phyloP scores from a whole-genome alignment of 2,113 vertebrate species.

The Scomber colias region DNA sequence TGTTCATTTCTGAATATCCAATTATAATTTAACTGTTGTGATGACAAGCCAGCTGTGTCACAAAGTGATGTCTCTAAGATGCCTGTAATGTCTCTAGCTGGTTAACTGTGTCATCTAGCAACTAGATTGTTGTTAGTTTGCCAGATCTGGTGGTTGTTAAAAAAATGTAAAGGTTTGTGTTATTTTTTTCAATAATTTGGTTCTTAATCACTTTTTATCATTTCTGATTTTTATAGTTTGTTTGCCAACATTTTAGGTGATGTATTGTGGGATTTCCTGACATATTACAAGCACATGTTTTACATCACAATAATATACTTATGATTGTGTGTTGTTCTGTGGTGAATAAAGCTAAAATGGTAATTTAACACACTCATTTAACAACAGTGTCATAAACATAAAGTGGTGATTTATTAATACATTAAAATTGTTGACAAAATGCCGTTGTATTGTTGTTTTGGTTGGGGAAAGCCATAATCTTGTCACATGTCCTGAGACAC shows the following conservation, averaged over 20 bases:
- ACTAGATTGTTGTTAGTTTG: neutral
- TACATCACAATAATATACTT: slow-evolving; percentile 9
- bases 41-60: slow-evolving; percentile 18
- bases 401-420: neutral
- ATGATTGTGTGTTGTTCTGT: slow-evolving; percentile 12
- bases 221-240: slow-evolving; percentile 2
- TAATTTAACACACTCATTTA: slow-evolving; percentile 15
- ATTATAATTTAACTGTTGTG: slow-evolving; percentile 30
- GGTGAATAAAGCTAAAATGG: slow-evolving; percentile 16
- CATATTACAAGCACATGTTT: slow-evolving; percentile 39
- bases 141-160: slow-evolving; percentile 24
- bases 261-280: slow-evolving; percentile 16
- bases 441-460: neutral
- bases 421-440: neutral
- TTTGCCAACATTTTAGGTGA: slow-evolving; percentile 11
- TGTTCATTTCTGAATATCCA: slow-evolving; percentile 54
- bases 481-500: slow-evolving; percentile 32
- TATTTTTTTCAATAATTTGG: neutral
- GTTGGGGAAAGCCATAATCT: neutral
- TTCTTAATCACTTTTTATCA: slow-evolving; percentile 2
- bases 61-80: slow-evolving; percentile 2
- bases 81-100: slow-evolving; percentile 16
- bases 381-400: slow-evolving; percentile 7
- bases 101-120: neutral
- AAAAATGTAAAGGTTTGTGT: slow-evolving; percentile 21